Base-by-base conservation (phyloP, 2,113 vertebrate species). In the Helogale parvula region DNA sequence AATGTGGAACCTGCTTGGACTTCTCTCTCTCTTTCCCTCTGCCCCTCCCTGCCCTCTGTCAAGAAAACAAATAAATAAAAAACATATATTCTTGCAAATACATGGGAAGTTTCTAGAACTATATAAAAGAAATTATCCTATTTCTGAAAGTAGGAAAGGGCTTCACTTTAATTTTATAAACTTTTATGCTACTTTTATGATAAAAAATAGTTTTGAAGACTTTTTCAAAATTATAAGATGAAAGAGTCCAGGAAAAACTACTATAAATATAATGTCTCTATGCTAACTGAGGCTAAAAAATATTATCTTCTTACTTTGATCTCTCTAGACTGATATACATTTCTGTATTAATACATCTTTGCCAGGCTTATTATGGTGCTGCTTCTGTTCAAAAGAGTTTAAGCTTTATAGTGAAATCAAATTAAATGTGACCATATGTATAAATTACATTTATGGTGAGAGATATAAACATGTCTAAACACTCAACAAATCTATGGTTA, bases 211-310 rank as follows among this genome's bases (percentile, higher is more conserved):
- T 33, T 47, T 94, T 81, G 52, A 71, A 92, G 47, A 74, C 41
- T 5, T 86, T 69, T 83, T 93, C 80, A 80, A 94, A 92, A 38
- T 92, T 92, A 89, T 71, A 47, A 92, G 31, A 92, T 85, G 57
- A 90, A 72, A 80, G 50, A 94, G 7, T 7, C 47, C 85, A 94
- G 79, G n/a, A 3, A 88, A 93, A 90, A 76, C 41, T 87, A 88
- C 85, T 90, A 38, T 74, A 93, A 93, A 89, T 82, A 65, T 13
- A 84, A 88, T 66, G 25, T 92, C 47, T 97, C 88, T 93, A 94
- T 96, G 97, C 2, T 89, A 88, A 96, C 92, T 71, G 93, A 98
- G 81, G 13, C 5, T 93, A 71, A 35, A 76, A 82, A 97, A 98
- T 47, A 80, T 29, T 35, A 84, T 96, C 31, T 41, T 93, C 33